A percentile compares a stretch with the other conserved stretches of the same genome.
phyloP scores from a whole-genome alignment of 1,140 invertebrate genomes.

The Halictus rubicundus region DNA sequence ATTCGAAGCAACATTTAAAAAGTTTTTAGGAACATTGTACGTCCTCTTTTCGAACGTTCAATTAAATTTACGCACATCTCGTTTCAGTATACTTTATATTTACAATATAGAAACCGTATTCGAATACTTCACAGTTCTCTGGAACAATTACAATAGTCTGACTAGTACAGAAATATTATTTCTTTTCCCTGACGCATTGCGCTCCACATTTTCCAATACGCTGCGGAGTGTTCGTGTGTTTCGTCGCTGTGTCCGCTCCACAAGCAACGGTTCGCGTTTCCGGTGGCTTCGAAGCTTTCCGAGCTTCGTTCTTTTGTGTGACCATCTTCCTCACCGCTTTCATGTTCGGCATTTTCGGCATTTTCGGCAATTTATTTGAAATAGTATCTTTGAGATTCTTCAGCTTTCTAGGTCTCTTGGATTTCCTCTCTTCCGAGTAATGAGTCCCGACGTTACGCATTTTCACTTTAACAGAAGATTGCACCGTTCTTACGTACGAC shows the following conservation, averaged over 20 bases:
- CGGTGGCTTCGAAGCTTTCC: constrained; percentile 15
- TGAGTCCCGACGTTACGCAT: constrained; percentile 32
- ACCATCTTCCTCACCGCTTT: too few relatives aligned
- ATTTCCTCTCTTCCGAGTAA: background rate
- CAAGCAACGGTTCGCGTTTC: constrained; percentile 35
- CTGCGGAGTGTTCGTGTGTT: constrained; percentile 22
- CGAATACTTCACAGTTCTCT: background rate
- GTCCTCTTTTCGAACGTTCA: too few relatives aligned
- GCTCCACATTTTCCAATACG: constrained; percentile 8
- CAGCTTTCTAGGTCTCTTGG: constrained; percentile 1
- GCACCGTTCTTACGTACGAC: constrained; percentile 31
- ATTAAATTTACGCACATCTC: too few relatives aligned
- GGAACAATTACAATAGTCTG: background rate
- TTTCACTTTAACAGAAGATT: constrained; percentile 52
- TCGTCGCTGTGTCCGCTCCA: constrained; percentile 25
- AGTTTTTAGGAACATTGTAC: too few relatives aligned
- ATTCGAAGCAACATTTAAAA: too few relatives aligned
- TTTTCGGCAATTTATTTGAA: constrained; percentile 5
- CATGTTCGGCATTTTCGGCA: background rate
- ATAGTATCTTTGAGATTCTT: constrained; percentile 28
- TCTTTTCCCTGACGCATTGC: constrained; percentile 22
- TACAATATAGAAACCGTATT: background rate
- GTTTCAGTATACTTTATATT: too few relatives aligned
- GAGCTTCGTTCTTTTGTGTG: background rate
- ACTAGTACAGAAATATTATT: background rate